These are phyloP conservation scores for Xenopus laevis DNA, from an alignment of 2,113 vertebrate genomes.

Conservation along the genomic window DNA sequence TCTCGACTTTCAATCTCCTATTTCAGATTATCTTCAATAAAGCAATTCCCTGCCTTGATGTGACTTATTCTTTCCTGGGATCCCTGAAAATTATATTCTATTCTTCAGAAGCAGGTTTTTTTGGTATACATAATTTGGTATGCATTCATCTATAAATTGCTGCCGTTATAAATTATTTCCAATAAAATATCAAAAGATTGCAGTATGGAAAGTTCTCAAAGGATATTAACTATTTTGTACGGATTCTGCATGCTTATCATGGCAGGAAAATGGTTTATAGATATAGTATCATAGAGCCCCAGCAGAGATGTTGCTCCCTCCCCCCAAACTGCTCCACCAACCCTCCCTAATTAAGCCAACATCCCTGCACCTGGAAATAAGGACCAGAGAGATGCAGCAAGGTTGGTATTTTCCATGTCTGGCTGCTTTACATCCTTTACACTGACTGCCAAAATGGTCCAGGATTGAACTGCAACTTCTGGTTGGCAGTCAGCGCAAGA, in stretches of 20 bases:
- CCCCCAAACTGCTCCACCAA: no score
- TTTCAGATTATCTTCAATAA: slow-evolving; percentile 25
- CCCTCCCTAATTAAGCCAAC: no score
- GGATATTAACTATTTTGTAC: background rate
- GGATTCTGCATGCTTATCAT: background rate
- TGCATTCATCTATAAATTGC: slow-evolving; percentile 16
- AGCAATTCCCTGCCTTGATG: slow-evolving; percentile 4
- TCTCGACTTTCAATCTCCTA: slow-evolving; percentile 16
- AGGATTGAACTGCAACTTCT: no score
- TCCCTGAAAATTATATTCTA: slow-evolving; percentile 14
- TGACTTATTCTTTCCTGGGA: background rate
- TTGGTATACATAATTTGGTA: background rate
- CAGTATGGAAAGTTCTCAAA: background rate
- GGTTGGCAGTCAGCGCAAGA: no score
- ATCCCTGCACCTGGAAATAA: no score
- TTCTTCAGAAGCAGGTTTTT: slow-evolving; percentile 6
- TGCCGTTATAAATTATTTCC: background rate
- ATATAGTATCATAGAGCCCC: no score
- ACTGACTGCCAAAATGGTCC: no score
- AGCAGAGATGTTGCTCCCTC: no score
- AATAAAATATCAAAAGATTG: background rate
- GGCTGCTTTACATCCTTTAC: no score
- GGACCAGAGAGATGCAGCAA: no score
- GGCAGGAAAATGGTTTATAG: no score
- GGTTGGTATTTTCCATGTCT: no score